Evolutionary conservation across 2,113 vertebrate genomes (phyloP).

Genomic region (Xenopus tropicalis): UCB_Xtro_10.0 CM004449.2:42845001-42845500

Average conservation of each 20-base stretch:
- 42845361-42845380: slow-evolving; percentile 30
- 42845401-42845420: slow-evolving; percentile 38
- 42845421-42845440: slow-evolving; percentile 30
- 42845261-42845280: slow-evolving; percentile 43
- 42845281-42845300: slow-evolving; percentile 45
- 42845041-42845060: neutral
- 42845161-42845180: slow-evolving; percentile 45
- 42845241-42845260: slow-evolving; percentile 41
- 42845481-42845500: slow-evolving; percentile 28
- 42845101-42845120: slow-evolving; percentile 31
- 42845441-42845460: slow-evolving; percentile 25
- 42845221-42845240: slow-evolving; percentile 46
- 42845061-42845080: slow-evolving; percentile 11
- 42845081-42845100: slow-evolving; percentile 12
- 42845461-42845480: slow-evolving; percentile 21
- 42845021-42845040: slow-evolving; percentile 10
- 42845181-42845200: slow-evolving; percentile 39
- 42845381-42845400: slow-evolving; percentile 36
- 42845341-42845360: slow-evolving; percentile 35
- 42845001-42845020: slow-evolving; percentile 1
- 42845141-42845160: slow-evolving; percentile 45
- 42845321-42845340: slow-evolving; percentile 39
- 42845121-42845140: slow-evolving; percentile 39
- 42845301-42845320: slow-evolving; percentile 47
- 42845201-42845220: slow-evolving; percentile 38